Evolutionary conservation across 1,140 invertebrate genomes (phyloP), one percentile per base, ranked within the genome.

Genomic region (Phortica variegata): DNA sequence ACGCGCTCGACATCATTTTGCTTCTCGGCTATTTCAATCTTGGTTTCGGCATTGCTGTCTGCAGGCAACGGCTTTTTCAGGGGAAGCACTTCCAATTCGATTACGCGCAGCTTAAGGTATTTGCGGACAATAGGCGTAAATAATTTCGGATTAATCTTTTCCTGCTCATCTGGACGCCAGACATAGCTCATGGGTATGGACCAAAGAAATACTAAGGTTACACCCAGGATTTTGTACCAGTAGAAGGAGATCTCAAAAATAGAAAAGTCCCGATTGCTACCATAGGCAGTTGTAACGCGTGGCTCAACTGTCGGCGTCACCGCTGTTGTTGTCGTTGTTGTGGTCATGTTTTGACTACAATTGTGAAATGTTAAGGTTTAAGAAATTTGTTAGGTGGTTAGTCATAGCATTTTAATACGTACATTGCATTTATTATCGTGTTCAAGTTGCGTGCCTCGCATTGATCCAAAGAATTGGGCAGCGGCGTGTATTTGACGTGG

Each of bases 201-300:
- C 16, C 88, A 78, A 0, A 81, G 38, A n/a, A 88, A 79, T 0
- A 85, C 82, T 0, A 83, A 78, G 0, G 81, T 19, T 31, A 79
- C 78, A 6, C 85, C 87, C 4, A 87, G 68, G 18, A 82, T 77
- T 8, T 84, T 81, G 43, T 84, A 85, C 77, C 81, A 84, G 43
- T 82, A 77, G 52, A 84, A 85, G 0, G 83, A 84, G 47, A 84
- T 69, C 59, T 79, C 76, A 42, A 80, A 84, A 2, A 84, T 59
- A 1, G 81, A 78, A 46, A 84, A 82, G 0, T 66, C 61, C 0
- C 65, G 60, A 50, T 66, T 63, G 17, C 69, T 73, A 0, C 51
- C 50, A n/a, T 65, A 69, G 33, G 69, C 48, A 3, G 43, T 49
- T 10, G 69, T 72, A 1, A 73, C 49, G 5, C 61, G 29, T 10